Base-by-base conservation (phyloP, 2,888 invertebrate genomes). In the Ischnura elegans region DNA sequence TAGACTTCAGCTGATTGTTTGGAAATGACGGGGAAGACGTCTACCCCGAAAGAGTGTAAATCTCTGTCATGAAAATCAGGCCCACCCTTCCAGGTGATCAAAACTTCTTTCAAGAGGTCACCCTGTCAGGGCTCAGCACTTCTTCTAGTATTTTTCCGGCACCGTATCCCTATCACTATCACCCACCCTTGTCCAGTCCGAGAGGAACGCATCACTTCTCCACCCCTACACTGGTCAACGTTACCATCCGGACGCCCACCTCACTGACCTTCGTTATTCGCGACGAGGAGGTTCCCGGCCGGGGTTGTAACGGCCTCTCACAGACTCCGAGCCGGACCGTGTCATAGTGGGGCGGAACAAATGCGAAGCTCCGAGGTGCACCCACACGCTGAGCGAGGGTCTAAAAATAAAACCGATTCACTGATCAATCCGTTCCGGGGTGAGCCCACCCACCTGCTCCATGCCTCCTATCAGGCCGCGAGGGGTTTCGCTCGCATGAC, bases 401-500 rank as follows among this genome's bases (percentile, higher is more conserved):
- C 36, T 36, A 76, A 76, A 76, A 76, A 76, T 76, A 76, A 76
- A 76, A 36, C 25, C 76, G 76, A 76, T 76, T 76, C 76, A 76
- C 76, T 36, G 36, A 76, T 76, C 76, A 76, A 76, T 76, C 76
- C 76, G 76, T 76, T 36, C 29, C 29, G 5, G 1, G 25, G 10
- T 16, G 10, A 2, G 36, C 76, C 76, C 76, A 25, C 76, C 76
- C 76, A 76, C 76, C 76, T 76, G 76, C 76, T 10, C 36, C 76
- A 13, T 76, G 13, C 13, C 36, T 13, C n/a, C 61, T 25, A 25
- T 25, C 61, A 25, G 51, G 51, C 19, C 61, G 25, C 61, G 61
- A 61, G 25, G 8, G 25, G 19, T 25, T 51, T 6, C 13, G 51
- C 51, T 47, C 55, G 21, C 55, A 55, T 55, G 55, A 13, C 51